Base-by-base conservation (phyloP, 2,888 invertebrate genomes). In the Lissocephala sabroskyi region DNA sequence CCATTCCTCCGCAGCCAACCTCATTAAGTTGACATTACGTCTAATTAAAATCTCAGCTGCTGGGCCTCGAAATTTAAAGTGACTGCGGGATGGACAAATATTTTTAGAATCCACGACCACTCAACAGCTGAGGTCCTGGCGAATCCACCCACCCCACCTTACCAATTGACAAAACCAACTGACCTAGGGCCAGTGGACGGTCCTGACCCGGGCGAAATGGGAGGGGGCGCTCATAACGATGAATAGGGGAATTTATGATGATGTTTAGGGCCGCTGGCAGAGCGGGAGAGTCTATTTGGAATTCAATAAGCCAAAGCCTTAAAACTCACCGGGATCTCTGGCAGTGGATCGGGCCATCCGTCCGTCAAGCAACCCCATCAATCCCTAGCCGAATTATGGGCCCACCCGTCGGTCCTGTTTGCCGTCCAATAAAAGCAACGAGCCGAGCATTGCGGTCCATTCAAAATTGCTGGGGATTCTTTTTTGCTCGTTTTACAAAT, bases 21-120 rank as follows among this genome's bases (percentile, higher is more conserved):
- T 54, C 67, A 62, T 74, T 71, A 62, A 55, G 61, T 45, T 45
- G 58, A 54, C 62, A 62, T 64, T 64, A 75, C 56, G 54, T 58
- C 58, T 75, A 70, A 75, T 71, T 66, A 71, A 64, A 71, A 68
- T 57, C 57, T 39, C 45, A 43, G 52, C n/a, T n/a, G 28, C 50
- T 44, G n/a, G 50, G 53, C 44, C 51, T 50, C n/a, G 49, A 52
- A 62, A 60, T 65, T 49, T 46, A 56, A 65, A n/a, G n/a, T n/a
- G n/a, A n/a, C n/a, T n/a, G n/a, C n/a, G n/a, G n/a, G n/a, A n/a
- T n/a, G n/a, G n/a, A n/a, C n/a, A n/a, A n/a, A n/a, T n/a, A n/a
- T n/a, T n/a, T n/a, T n/a, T n/a, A n/a, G n/a, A n/a, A n/a, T n/a
- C n/a, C n/a, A n/a, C n/a, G n/a, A n/a, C n/a, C n/a, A n/a, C n/a